Evolutionary conservation across 2,888 invertebrate genomes (phyloP), one percentile per base, ranked within the genome.

Genomic region (Trachelus stipa): DNA sequence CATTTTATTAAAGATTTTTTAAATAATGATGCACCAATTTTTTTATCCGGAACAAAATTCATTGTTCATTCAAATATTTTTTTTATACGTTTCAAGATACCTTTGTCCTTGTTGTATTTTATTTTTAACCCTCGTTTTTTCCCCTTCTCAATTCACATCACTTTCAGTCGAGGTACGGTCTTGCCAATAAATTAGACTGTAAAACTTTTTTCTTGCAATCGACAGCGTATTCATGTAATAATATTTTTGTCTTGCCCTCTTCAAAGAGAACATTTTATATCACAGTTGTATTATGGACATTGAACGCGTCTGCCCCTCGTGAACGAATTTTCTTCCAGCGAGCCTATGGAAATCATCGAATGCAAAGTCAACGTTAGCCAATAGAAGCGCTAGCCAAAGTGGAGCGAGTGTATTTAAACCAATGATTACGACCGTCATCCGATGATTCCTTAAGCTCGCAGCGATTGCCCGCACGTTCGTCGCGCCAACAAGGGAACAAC

Each of bases 241-340:
- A 56, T 68, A 40, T 56, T 73, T 77, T 81, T 76, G 75, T 78
- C 79, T 76, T 79, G 75, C 74, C 35, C 77, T 80, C 35, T 73
- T 85, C 83, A 79, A 81, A 85, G 56, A 87, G 83, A 88, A 86
- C 86, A 88, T 87, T 85, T 87, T 84, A 83, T 88, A 91, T 91
- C 91, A 91, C 91, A 91, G 91, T 90, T 90, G 89, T 85, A 91
- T 90, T 86, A 86, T 88, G 90, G 89, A 90, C 89, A 89, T 85
- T 85, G 88, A 68, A 34, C 68, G 68, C 75, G n/a, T 35, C 23
- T 34, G 35, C n/a, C 9, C 35, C 37, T 34, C 9, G 23, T 9
- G 30, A 30, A 23, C 56, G 56, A 73, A 15, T 74, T 69, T 33
- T 74, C n/a, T 40, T 34, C 69, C 75, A 9, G 56, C 23, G 56